A percentile compares a stretch with the other conserved stretches of the same genome.
Conservation (phyloP, 1,140 invertebrate genomes). For the Trichonephila clavipes region DNA sequence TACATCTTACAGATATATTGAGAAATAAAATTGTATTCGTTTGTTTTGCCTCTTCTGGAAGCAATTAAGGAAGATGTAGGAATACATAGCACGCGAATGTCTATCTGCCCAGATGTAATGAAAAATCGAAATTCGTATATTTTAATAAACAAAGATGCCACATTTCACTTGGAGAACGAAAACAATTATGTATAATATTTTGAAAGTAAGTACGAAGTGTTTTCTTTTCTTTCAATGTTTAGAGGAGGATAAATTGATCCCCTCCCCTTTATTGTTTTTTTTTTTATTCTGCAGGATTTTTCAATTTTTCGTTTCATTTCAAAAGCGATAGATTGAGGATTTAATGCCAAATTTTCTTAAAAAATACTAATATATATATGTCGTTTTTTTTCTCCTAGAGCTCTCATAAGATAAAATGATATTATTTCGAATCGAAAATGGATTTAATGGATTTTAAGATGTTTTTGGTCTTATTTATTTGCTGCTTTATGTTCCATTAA, state of each 20-base stretch:
- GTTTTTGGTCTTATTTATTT: conserved; percentile 17
- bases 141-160: background rate
- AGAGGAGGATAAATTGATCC: background rate
- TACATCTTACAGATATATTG: background rate
- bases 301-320: background rate
- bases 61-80: conserved; percentile 43
- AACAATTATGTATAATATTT: background rate
- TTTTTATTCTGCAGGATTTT: background rate
- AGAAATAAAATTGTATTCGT: conserved; percentile 41
- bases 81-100: background rate
- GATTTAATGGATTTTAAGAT: conserved; percentile 13
- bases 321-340: conserved; percentile 1
- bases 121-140: background rate
- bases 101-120: background rate
- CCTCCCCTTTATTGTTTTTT: background rate
- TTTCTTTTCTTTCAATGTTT: background rate
- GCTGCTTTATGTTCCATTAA: background rate
- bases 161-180: conserved; percentile 14
- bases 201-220: background rate
- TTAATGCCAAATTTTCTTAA: conserved; percentile 32
- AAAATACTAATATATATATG: background rate
- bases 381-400: background rate
- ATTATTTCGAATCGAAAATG: background rate
- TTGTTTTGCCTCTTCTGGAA: conserved; percentile 1
- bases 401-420: background rate